Base-by-base conservation (phyloP, 2,797 vertebrate genomes). In the Cheirogaleus major region DNA sequence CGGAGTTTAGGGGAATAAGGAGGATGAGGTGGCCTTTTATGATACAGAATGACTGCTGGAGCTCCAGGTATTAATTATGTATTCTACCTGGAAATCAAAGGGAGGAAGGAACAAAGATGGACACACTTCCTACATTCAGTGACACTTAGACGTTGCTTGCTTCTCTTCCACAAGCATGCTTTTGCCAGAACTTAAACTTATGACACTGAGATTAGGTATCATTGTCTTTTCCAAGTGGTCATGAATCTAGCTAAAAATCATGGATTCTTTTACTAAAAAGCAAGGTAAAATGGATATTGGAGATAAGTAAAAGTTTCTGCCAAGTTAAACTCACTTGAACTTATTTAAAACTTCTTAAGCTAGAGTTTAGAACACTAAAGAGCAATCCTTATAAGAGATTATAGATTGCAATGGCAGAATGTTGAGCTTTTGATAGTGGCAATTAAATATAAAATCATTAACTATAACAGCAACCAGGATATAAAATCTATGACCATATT, bases 141-240 rank as follows among this genome's bases (percentile, higher is more conserved):
- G 18, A 69, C 41, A 50, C 20, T 27, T 76, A 70, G 52, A 89
- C 25, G 2, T 69, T 48, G 12, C 22, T 81, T 3, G 3, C 3
- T 45, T 4, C 2, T n/a, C 20, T 75, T 63, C 35, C 7, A 17
- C 2, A 7, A 17, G 8, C 11, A 3, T 11, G 8, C 2, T 63
- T 72, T 82, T 35, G 2, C 52, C 59, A 95, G 25, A 81, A 61
- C 4, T 45, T 67, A 55, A 23, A 69, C 2, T 89, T 18, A 17
- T 4, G 65, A 1, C 22, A 55, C 27, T 30, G 57, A 79, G 63
- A 78, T 9, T 38, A 32, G 45, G 3, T 13, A 65, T 63, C 9
- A 17, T 20, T 59, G 13, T 63, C 3, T 85, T 70, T 69, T 48
- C 61, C 43, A 73, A 30, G 5, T 52, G 18, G 0, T 25, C 13